phyloP scores from a whole-genome alignment of 2,888 invertebrate genomes.

The Dyspetes luteomarginatus region DNA sequence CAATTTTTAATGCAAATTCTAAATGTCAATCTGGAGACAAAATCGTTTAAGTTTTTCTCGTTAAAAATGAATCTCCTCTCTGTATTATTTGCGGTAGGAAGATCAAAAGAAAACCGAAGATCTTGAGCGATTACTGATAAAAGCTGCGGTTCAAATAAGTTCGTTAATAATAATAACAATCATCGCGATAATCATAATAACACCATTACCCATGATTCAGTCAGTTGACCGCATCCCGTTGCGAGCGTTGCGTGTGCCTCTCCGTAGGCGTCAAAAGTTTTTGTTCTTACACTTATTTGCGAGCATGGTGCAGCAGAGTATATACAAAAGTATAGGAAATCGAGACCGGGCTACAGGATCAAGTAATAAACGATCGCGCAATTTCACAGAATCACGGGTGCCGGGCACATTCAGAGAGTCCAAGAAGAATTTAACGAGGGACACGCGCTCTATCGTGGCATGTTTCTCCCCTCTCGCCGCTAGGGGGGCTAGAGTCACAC shows the following conservation, averaged over 20 bases:
- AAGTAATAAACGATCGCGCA: slow-evolving; percentile 77
- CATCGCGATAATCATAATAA: slow-evolving; percentile 8
- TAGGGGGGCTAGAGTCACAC: slow-evolving; percentile 44
- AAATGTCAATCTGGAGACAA: not conserved
- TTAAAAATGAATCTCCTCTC: not conserved
- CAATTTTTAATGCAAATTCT: not conserved
- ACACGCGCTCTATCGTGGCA: slow-evolving; percentile 74
- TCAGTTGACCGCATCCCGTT: slow-evolving; percentile 40
- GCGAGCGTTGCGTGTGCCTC: slow-evolving; percentile 38
- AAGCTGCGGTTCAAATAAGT: too few relatives aligned
- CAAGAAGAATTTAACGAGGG: slow-evolving; percentile 81
- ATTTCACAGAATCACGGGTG: slow-evolving; percentile 79
- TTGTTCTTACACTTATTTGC: slow-evolving; percentile 52
- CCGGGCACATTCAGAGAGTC: slow-evolving; percentile 67
- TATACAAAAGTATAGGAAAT: not conserved
- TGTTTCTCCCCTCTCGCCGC: slow-evolving; percentile 8
- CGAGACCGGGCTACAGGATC: not conserved
- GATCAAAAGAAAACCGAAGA: not conserved
- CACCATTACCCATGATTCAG: slow-evolving; percentile 20
- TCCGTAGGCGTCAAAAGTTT: slow-evolving; percentile 49
- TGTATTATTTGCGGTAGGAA: not conserved
- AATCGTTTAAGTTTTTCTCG: not conserved
- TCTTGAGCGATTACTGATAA: too few relatives aligned
- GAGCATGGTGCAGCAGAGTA: not conserved
- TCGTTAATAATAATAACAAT: not conserved